These are phyloP conservation scores for Upupa epops DNA, from an alignment of 2,113 vertebrate genomes.

Conservation along the genomic window DNA sequence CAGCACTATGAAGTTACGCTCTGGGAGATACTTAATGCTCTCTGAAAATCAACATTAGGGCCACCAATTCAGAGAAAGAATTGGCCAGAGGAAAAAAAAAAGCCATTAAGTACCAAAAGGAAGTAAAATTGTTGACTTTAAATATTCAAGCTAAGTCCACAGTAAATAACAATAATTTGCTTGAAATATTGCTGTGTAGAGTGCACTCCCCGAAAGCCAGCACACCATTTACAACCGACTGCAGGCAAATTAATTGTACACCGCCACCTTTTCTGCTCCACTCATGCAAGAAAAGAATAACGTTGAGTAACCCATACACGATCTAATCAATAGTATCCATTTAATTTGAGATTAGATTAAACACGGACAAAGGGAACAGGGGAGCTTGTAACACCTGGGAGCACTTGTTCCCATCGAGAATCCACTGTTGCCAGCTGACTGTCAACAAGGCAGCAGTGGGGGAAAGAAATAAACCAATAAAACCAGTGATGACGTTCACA, in stretches of 20 bases:
- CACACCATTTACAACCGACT: constrained; percentile 76
- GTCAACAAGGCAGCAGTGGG: not conserved
- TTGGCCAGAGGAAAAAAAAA: constrained; percentile 72
- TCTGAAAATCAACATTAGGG: constrained; percentile 23
- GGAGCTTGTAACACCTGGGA: constrained; percentile 40
- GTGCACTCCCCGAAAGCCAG: constrained; percentile 74
- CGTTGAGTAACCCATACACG: constrained; percentile 43
- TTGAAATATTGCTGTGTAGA: constrained; percentile 69
- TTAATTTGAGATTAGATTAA: constrained; percentile 77
- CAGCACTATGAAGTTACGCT: not conserved
- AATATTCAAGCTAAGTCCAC: constrained; percentile 73
- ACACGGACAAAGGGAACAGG: constrained; percentile 58
- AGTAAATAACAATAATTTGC: constrained; percentile 83
- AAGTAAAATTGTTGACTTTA: constrained; percentile 78
- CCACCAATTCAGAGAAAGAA: constrained; percentile 48
- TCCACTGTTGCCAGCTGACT: constrained; percentile 15
- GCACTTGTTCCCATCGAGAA: constrained; percentile 16
- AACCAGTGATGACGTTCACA: not conserved
- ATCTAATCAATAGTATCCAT: constrained; percentile 75
- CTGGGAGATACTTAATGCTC: not conserved
- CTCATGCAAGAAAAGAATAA: constrained; percentile 68
- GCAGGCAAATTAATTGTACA: constrained; percentile 80
- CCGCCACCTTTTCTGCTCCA: constrained; percentile 73
- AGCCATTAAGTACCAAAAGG: constrained; percentile 69
- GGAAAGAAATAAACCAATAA: too few species aligned